phyloP scores from a whole-genome alignment of 2,888 invertebrate species.

The Dolomedes plantarius region DNA sequence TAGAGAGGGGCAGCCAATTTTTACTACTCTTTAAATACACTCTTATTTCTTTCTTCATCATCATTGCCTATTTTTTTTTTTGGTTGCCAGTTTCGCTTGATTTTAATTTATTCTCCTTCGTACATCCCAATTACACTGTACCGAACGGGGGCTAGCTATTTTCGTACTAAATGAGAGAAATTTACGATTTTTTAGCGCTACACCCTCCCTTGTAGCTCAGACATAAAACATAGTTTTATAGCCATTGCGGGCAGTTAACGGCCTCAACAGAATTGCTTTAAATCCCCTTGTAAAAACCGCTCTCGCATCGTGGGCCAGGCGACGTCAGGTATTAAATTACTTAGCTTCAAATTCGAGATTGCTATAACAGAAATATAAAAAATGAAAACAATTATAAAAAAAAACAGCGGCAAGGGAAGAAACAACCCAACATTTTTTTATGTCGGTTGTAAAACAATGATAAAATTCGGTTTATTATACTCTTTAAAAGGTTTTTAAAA shows the following conservation, averaged over 20 bases:
- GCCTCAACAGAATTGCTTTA: conserved; percentile 59
- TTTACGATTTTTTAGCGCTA: conserved; percentile 63
- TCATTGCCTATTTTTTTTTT: conserved; percentile 12
- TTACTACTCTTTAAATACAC: conserved; percentile 56
- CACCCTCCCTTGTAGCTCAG: conserved; percentile 18
- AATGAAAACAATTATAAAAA: conserved; percentile 27
- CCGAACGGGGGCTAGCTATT: conserved; percentile 20
- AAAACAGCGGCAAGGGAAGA: conserved; percentile 4
- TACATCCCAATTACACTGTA: conserved; percentile 61
- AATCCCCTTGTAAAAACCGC: conserved; percentile 61
- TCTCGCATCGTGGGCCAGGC: background rate
- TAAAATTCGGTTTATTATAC: conserved; percentile 70
- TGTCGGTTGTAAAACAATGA: conserved; percentile 67
- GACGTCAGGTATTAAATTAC: conserved; percentile 68
- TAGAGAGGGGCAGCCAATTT: background rate
- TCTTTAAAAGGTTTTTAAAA: conserved; percentile 65
- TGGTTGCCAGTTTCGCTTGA: conserved; percentile 12
- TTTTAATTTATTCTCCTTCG: conserved; percentile 55
- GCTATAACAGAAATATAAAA: conserved; percentile 24
- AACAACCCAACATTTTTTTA: conserved; percentile 47
- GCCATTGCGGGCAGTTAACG: conserved; percentile 68
- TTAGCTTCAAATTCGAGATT: conserved; percentile 66
- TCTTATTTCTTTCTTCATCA: conserved; percentile 26
- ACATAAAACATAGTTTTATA: conserved; percentile 70
- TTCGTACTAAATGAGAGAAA: conserved; percentile 64